Evolutionary conservation across 2,888 invertebrate genomes (phyloP), one percentile per base, ranked within the genome.

Genomic region (Platerodrilus igneus): DNA sequence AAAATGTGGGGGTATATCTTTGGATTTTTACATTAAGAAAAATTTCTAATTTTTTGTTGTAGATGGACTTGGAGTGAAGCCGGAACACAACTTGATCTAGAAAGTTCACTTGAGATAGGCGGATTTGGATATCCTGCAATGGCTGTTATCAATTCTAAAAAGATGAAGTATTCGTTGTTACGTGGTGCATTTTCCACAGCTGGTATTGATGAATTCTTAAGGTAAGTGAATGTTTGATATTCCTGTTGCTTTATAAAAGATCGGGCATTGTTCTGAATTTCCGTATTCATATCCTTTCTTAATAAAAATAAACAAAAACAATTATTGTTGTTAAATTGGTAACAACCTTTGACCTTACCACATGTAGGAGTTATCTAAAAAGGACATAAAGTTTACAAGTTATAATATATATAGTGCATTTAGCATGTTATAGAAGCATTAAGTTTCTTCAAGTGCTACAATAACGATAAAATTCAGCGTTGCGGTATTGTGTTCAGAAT

Each of bases 51-150:
- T n/a, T n/a, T n/a, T n/a, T n/a, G n/a, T n/a, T n/a, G n/a, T 54
- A 80, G 80, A 44, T 97, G 96, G 95, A 73, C 90, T 7, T 99
- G 99, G 99, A 70, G 89, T 2, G 96, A 97, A 66, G 96, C 92
- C 23, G 88, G 83, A 6, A 76, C 85, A 2, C 96, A 99, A 66
- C 65, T 74, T 0, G 78, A 82, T 0, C 65, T 99, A 10, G 99
- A 99, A 66, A 82, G 83, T 47, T 80, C 91, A 0, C 68, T 99
- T 19, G 97, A 93, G 62, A 86, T 99, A 51, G 99, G 99, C 47
- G 99, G 82, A 4, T 99, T 99, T 69, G 99, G 99, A 6, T 99
- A 99, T 68, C 99, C 99, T 2, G 96, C 97, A 1, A 85, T 99
- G 85, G 95, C 94, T 4, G 94, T 93, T 10, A 84, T 97, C 39